Percentiles rank a stretch among this genome's conserved stretches.
These are phyloP conservation scores for Drosophila yakuba DNA, from an alignment of 1,140 invertebrate genomes.

Conservation along the genomic window DNA sequence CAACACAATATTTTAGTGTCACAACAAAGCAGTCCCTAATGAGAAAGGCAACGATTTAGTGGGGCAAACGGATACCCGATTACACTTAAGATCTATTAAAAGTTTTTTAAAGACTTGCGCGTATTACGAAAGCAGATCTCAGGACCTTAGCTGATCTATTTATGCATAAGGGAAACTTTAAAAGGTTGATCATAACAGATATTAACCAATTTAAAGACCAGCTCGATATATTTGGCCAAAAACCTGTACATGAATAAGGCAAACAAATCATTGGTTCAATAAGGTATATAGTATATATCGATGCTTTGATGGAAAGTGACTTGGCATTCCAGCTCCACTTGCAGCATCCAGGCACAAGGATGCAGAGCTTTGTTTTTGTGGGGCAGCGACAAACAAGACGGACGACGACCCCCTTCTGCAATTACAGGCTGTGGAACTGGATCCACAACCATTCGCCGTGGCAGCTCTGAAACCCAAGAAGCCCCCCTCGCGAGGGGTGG, in stretches of 20 bases:
- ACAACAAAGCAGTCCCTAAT: conserved; percentile 15
- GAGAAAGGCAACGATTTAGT: conserved; percentile 8
- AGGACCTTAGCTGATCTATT: no score
- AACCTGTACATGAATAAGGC: no score
- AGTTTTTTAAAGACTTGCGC: not conserved
- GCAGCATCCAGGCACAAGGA: not conserved
- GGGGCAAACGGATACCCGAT: not conserved
- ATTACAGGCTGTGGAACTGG: conserved; percentile 20
- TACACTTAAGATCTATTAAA: conserved; percentile 3
- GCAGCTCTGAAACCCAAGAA: not conserved
- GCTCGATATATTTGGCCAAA: no score
- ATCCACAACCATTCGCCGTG: not conserved
- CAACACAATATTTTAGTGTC: conserved; percentile 72
- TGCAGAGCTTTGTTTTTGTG: conserved; percentile 3
- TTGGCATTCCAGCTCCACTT: not conserved
- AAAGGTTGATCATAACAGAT: no score
- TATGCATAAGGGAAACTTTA: no score
- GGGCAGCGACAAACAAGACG: conserved; percentile 4
- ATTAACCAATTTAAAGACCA: no score
- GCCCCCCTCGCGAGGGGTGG: not conserved
- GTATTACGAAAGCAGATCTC: not conserved
- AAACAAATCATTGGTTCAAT: no score
- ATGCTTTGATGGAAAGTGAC: conserved; percentile 1
- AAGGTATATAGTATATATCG: no score
- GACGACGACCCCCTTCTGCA: conserved; percentile 16